Conservation (phyloP, 1,140 invertebrate species). For the Branchinecta lindahli region DNA sequence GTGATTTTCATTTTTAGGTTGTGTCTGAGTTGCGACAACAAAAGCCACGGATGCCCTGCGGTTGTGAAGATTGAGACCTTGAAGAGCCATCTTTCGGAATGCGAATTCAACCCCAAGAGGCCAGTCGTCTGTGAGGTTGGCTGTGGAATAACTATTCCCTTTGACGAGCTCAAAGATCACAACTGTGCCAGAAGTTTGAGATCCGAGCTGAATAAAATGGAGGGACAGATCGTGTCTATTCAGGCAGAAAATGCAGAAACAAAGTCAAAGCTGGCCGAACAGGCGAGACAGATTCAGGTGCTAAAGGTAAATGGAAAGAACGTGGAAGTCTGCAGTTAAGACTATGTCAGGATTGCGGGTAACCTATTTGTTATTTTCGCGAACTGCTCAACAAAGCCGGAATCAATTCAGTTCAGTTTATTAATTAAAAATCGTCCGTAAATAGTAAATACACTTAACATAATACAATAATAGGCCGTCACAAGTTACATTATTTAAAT, state of each 20-base stretch:
- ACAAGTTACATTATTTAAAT: too few species aligned
- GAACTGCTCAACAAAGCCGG: too few species aligned
- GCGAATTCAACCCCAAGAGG: slow-evolving; percentile 84
- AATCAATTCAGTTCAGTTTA: too few species aligned
- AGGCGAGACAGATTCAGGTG: slow-evolving; percentile 69
- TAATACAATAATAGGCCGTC: too few species aligned
- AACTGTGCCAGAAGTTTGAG: slow-evolving; percentile 81
- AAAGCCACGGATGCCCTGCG: slow-evolving; percentile 62
- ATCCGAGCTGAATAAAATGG: slow-evolving; percentile 63
- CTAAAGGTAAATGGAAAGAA: slow-evolving; percentile 44
- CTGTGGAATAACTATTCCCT: slow-evolving; percentile 81
- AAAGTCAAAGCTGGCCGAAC: slow-evolving; percentile 68
- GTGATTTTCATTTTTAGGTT: slow-evolving; percentile 40
- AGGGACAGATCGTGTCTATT: slow-evolving; percentile 65
- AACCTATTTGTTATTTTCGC: too few species aligned
- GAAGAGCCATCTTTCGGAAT: slow-evolving; percentile 67
- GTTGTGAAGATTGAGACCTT: slow-evolving; percentile 73
- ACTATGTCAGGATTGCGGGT: too few species aligned
- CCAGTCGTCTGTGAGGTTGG: slow-evolving; percentile 81
- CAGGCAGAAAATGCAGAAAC: slow-evolving; percentile 71
- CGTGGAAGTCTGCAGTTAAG: too few species aligned
- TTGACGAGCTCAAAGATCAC: slow-evolving; percentile 84
- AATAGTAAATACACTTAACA: too few species aligned
- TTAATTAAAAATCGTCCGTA: too few species aligned
- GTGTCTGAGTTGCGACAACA: slow-evolving; percentile 78